A percentile compares a stretch with the other conserved stretches of the same genome.
Conservation (phyloP, 2,888 invertebrate genomes). For the Sipha maydis region DNA sequence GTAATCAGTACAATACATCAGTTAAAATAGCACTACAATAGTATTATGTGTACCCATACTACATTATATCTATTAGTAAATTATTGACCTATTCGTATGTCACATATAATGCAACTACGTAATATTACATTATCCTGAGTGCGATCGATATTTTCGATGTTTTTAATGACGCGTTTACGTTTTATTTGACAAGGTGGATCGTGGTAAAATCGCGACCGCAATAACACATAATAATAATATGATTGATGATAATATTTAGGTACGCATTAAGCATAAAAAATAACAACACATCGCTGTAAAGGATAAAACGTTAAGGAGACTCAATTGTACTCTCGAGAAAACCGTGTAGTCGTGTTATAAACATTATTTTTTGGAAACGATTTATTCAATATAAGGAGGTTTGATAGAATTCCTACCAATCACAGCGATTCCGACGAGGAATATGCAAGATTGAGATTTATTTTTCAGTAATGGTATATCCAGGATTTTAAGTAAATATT, state of each 20-base stretch:
- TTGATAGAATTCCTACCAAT: too few relatives aligned
- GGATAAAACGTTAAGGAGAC: neutral
- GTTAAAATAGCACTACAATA: too few relatives aligned
- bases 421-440: too few relatives aligned
- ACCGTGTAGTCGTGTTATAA: neutral
- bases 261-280: neutral
- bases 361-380: neutral
- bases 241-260: constrained; percentile 26
- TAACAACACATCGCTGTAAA: neutral
- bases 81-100: constrained; percentile 28
- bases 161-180: constrained; percentile 22
- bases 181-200: constrained; percentile 13
- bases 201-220: neutral
- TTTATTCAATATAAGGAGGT: too few relatives aligned
- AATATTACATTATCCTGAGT: constrained; percentile 22
- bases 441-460: too few relatives aligned
- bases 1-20: too few relatives aligned
- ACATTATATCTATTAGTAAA: neutral
- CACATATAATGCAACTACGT: neutral
- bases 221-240: neutral
- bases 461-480: too few relatives aligned
- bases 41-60: neutral
- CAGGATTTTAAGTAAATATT: too few relatives aligned
- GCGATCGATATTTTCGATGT: constrained; percentile 25
- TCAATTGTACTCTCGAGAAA: neutral